Evolutionary conservation across 1,140 invertebrate genomes (phyloP).

Genomic region (Tetragnatha versicolor): DNA sequence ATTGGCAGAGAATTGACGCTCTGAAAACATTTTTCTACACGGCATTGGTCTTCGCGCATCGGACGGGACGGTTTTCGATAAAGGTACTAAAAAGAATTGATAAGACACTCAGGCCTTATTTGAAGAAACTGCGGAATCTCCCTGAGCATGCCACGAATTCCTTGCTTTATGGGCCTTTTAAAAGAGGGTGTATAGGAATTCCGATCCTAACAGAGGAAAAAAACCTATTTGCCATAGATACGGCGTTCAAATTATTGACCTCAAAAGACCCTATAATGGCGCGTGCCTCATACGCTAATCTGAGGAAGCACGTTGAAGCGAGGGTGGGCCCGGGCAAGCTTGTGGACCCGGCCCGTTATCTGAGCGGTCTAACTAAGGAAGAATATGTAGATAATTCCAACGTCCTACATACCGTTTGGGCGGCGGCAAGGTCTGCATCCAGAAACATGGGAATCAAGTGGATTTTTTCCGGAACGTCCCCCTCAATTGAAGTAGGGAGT

Average conservation of each 20-base stretch:
- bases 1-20: constrained; percentile 1
- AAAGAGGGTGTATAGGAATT: neutral
- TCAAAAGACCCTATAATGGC: neutral
- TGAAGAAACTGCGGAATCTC: neutral
- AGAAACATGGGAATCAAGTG: too few relatives aligned
- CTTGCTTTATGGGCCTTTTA: neutral
- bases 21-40: neutral
- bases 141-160: neutral
- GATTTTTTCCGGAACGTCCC: too few relatives aligned
- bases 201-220: neutral
- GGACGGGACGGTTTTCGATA: neutral
- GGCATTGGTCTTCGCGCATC: neutral
- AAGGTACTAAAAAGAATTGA: neutral
- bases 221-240: neutral
- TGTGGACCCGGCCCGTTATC: neutral
- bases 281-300: neutral
- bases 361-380: too few relatives aligned
- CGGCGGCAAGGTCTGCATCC: too few relatives aligned
- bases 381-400: neutral
- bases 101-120: neutral
- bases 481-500: too few relatives aligned
- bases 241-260: neutral
- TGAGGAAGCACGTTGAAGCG: neutral
- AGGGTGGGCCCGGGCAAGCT: neutral
- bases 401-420: neutral